Percentiles rank a stretch among this genome's conserved stretches.
These are phyloP conservation scores for Corvus hawaiiensis DNA, from an alignment of 2,113 vertebrate species.

Conservation along the genomic window DNA sequence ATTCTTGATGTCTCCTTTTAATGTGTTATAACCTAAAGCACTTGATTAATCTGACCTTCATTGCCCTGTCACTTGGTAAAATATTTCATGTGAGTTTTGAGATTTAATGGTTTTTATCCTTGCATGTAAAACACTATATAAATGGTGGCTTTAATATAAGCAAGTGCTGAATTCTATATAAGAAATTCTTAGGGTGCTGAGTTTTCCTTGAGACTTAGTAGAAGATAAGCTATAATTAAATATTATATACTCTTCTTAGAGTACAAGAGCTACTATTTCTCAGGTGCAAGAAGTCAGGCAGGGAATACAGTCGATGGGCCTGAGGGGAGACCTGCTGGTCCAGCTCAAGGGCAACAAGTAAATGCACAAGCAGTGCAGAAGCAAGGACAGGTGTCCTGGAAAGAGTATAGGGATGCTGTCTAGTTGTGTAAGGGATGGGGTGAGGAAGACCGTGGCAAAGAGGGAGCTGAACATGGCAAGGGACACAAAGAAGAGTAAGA, in stretches of 20 bases:
- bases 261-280: background rate
- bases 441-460: background rate
- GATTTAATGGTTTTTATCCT: background rate
- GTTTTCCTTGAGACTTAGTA: background rate
- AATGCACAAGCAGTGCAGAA: background rate
- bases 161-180: background rate
- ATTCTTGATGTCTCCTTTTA: background rate
- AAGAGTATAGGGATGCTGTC: background rate
- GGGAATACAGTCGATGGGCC: rapidly evolving
- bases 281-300: no score
- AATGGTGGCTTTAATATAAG: background rate
- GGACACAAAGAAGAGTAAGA: background rate
- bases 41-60: background rate
- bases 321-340: background rate
- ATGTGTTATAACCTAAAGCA: background rate
- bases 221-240: background rate
- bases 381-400: background rate
- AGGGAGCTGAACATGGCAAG: background rate
- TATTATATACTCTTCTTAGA: background rate
- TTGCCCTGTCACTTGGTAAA: background rate
- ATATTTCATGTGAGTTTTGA: background rate
- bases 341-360: background rate
- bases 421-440: background rate
- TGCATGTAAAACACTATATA: background rate
- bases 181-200: background rate